phyloP scores from a whole-genome alignment of 2,113 vertebrate genomes.

The Gobius niger region DNA sequence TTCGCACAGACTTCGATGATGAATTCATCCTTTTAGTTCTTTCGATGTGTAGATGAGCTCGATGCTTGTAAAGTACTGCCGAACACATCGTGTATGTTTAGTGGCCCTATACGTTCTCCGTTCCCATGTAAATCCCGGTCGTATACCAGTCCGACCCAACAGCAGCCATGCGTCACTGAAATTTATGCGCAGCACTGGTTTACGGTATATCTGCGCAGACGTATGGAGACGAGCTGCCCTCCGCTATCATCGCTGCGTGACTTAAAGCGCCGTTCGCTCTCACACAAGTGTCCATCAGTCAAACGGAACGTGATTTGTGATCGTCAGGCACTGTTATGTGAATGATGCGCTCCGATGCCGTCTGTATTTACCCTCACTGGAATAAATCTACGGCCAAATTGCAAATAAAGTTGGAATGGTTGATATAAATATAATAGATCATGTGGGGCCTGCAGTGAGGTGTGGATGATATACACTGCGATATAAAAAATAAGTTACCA shows the following conservation, averaged over 20 bases:
- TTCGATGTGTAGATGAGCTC: no score
- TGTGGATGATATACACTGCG: not conserved
- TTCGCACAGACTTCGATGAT: no score
- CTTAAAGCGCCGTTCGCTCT: constrained; percentile 9
- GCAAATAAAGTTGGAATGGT: not conserved
- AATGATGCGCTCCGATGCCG: constrained; percentile 17
- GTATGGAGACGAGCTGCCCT: constrained; percentile 22
- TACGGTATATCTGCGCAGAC: constrained; percentile 1
- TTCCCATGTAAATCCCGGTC: constrained; percentile 33
- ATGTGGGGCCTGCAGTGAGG: not conserved
- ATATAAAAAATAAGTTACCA: not conserved
- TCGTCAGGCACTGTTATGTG: constrained; percentile 5
- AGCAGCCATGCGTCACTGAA: constrained; percentile 23
- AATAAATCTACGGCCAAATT: not conserved
- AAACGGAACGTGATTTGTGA: constrained; percentile 23
- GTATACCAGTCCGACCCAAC: constrained; percentile 23
- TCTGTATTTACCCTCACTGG: not conserved
- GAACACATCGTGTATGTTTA: not conserved
- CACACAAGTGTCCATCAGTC: constrained; percentile 23
- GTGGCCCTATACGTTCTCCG: not conserved
- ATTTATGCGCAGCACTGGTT: constrained; percentile 1
- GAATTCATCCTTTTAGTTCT: no score
- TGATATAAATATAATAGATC: not conserved
- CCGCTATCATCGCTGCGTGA: constrained; percentile 16
- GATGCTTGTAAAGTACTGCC: no score